Percentiles rank a stretch among this genome's conserved stretches.
phyloP scores from a whole-genome alignment of 2,113 vertebrate genomes.

The Leucopternis melanops region DNA sequence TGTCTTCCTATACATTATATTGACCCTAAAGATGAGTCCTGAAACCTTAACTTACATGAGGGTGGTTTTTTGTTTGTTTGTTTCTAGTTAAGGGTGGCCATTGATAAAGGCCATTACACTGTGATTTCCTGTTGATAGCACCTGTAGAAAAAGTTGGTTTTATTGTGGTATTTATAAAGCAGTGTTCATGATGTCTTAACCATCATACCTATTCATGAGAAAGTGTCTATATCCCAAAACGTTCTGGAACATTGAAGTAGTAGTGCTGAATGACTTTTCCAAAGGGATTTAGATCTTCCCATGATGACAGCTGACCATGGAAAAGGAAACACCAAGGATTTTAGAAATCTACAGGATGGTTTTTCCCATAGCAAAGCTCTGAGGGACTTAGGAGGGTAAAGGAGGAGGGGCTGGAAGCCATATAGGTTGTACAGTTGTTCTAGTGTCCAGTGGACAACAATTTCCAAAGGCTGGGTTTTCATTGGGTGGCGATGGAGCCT shows the following conservation, averaged over 20 bases:
- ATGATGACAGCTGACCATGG: neutral
- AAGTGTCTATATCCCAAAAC: neutral
- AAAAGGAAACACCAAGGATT: neutral
- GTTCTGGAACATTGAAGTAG: neutral
- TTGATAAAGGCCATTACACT: neutral
- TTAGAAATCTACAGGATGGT: neutral
- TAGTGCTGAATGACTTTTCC: neutral
- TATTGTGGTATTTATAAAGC: neutral
- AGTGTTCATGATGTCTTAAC: neutral
- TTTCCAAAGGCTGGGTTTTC: neutral
- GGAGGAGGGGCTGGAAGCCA: neutral
- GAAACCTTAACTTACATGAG: neutral
- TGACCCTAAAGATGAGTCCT: neutral
- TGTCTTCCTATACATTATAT: neutral
- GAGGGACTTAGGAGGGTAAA: neutral
- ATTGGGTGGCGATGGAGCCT: neutral
- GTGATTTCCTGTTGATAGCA: neutral
- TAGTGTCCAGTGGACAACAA: neutral
- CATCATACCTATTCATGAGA: neutral
- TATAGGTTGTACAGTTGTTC: neutral
- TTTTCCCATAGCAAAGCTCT: neutral
- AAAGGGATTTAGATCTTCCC: neutral
- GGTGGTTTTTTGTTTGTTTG: accelerated
- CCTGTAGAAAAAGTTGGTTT: neutral
- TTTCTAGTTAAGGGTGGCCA: neutral